Percentiles rank a stretch among this genome's conserved stretches.
Conservation (phyloP, 2,888 invertebrate species). For the Aethes cnicana region DNA sequence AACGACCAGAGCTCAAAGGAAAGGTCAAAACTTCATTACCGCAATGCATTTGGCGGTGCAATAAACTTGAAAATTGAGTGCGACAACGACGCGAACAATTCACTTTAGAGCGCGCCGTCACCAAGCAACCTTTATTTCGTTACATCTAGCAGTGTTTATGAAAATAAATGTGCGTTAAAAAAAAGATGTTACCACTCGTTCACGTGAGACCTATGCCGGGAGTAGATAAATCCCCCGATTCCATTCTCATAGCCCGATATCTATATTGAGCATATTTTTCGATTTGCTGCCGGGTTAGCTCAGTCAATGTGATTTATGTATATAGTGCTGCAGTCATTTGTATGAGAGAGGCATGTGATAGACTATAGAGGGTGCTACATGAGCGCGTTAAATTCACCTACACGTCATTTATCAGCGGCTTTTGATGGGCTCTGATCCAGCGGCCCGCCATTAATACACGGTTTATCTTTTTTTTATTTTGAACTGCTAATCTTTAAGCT, state of each 20-base stretch:
- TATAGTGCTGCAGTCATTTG: slow-evolving; percentile 40
- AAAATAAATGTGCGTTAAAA: too few relatives aligned
- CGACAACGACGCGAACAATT: slow-evolving; percentile 26
- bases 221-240: slow-evolving; percentile 31
- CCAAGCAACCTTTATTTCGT: slow-evolving; percentile 11
- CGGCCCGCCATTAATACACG: slow-evolving; percentile 44
- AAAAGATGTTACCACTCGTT: slow-evolving; percentile 28
- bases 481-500: slow-evolving; percentile 15
- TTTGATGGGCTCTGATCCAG: slow-evolving; percentile 47
- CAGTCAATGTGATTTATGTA: slow-evolving; percentile 57
- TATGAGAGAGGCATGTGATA: slow-evolving; percentile 29
- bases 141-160: too few relatives aligned
- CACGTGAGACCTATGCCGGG: slow-evolving; percentile 27
- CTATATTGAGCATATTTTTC: slow-evolving; percentile 60
- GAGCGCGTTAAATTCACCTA: slow-evolving; percentile 31
- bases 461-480: slow-evolving; percentile 36
- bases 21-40: slow-evolving; percentile 10
- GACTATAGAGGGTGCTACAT: slow-evolving; percentile 26
- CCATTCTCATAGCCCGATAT: slow-evolving; percentile 48
- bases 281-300: slow-evolving; percentile 50
- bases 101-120: slow-evolving; percentile 11
- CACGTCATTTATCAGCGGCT: slow-evolving; percentile 51
- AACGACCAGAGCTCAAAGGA: too few relatives aligned
- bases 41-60: slow-evolving; percentile 20
- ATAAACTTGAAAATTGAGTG: slow-evolving; percentile 28